phyloP scores from a whole-genome alignment of 1,140 invertebrate genomes.

The Drosophila bocqueti region DNA sequence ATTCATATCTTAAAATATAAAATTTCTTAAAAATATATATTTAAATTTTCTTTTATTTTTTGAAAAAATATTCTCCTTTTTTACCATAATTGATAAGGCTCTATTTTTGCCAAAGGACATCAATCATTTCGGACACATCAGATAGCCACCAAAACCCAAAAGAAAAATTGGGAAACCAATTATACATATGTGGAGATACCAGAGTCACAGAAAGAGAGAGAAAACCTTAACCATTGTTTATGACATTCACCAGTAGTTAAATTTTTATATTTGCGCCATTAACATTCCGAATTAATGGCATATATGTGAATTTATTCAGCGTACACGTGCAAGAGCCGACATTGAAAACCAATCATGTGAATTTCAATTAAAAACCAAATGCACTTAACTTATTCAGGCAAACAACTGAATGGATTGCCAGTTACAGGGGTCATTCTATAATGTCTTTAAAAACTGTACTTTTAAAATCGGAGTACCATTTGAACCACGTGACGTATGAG shows the following conservation, averaged over 20 bases:
- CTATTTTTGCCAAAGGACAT: constrained; percentile 20
- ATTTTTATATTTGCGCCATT: constrained; percentile 67
- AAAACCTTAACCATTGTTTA: constrained; percentile 32
- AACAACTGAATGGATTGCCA: constrained; percentile 19
- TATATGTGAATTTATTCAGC: constrained; percentile 18
- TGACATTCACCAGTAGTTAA: constrained; percentile 44
- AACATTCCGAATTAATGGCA: constrained; percentile 54
- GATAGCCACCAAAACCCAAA: constrained; percentile 18
- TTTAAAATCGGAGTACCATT: neutral
- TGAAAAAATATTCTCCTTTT: neutral
- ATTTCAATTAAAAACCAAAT: constrained; percentile 49
- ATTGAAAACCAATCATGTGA: constrained; percentile 42
- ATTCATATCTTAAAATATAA: neutral
- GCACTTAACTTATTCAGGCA: constrained; percentile 40
- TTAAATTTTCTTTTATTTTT: neutral
- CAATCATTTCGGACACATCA: constrained; percentile 28
- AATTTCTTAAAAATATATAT: too few species aligned
- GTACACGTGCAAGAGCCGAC: constrained; percentile 24
- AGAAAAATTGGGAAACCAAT: constrained; percentile 7
- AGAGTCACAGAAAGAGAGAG: neutral
- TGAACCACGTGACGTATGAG: neutral
- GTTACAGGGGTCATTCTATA: constrained; percentile 1
- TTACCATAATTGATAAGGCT: constrained; percentile 20
- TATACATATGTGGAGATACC: neutral
- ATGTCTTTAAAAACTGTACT: rapidly evolving